phyloP scores from a whole-genome alignment of 2,113 vertebrate species.

The Platysternon megacephalum region DNA sequence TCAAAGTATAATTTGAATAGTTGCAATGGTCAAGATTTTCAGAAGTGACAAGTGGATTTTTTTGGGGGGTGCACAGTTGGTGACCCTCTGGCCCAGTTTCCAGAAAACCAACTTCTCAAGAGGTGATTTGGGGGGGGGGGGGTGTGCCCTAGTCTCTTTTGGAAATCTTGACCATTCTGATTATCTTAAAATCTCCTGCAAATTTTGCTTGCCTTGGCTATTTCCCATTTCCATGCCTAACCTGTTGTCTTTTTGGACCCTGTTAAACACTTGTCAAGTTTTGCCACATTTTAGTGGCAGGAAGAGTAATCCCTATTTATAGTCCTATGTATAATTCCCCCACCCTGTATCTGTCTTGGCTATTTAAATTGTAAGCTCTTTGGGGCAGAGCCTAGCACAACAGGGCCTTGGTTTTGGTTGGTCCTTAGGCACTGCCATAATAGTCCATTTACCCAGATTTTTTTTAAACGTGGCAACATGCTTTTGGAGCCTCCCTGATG shows the following conservation, averaged over 20 bases:
- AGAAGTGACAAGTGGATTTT: not conserved
- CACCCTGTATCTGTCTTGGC: too few species aligned
- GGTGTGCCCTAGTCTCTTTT: not conserved
- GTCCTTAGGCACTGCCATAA: not conserved
- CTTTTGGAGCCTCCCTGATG: too few species aligned
- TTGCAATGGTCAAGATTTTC: not conserved
- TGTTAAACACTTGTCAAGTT: not conserved
- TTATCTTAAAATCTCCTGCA: too few species aligned
- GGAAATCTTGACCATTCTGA: not conserved
- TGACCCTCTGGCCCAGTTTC: not conserved
- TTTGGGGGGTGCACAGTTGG: too few species aligned
- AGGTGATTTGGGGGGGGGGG: too few species aligned
- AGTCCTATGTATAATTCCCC: not conserved
- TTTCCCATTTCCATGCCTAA: too few species aligned
- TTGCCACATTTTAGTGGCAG: not conserved
- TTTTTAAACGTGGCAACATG: not conserved
- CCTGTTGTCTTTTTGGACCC: too few species aligned
- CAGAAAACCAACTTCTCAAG: not conserved
- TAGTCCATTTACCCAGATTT: not conserved
- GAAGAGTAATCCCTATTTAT: not conserved
- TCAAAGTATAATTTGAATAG: not conserved
- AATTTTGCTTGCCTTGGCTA: too few species aligned
- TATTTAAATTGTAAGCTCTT: too few species aligned
- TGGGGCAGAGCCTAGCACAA: not conserved
- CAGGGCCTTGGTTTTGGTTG: not conserved